phyloP scores from a whole-genome alignment of 2,797 vertebrate species.

The Sebastes kiyomatsui region DNA sequence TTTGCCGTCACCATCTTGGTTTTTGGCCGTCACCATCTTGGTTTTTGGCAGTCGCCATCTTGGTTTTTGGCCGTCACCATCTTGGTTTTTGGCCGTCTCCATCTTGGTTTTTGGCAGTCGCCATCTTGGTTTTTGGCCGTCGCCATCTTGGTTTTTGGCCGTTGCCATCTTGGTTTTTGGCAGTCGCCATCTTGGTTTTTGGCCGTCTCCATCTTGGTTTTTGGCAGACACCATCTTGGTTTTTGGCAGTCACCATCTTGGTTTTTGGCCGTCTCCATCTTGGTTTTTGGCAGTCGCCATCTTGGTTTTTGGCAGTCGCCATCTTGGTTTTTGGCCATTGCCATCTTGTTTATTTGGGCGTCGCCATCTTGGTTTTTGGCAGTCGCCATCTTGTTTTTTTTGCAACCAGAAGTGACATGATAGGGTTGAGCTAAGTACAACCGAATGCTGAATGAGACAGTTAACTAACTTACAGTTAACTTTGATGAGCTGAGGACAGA shows the following conservation, averaged over 20 bases:
- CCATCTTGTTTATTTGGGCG: no score
- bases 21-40: fast-evolving
- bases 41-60: fast-evolving
- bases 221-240: fast-evolving
- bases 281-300: fast-evolving
- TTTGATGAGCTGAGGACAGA: no score
- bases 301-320: fast-evolving
- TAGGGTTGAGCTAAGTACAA: no score
- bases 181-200: fast-evolving
- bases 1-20: fast-evolving
- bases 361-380: fast-evolving
- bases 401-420: no score
- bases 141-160: fast-evolving
- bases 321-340: fast-evolving
- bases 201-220: fast-evolving
- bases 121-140: fast-evolving
- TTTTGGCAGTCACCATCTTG: fast-evolving
- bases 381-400: no score
- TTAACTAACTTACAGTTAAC: no score
- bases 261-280: fast-evolving
- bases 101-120: fast-evolving
- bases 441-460: no score
- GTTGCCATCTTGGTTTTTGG: fast-evolving
- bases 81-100: fast-evolving
- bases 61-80: fast-evolving